Percentiles rank a stretch among this genome's conserved stretches.
These are phyloP conservation scores for Thunnus albacares DNA, from an alignment of 2,797 vertebrate genomes.

Conservation along the genomic window DNA sequence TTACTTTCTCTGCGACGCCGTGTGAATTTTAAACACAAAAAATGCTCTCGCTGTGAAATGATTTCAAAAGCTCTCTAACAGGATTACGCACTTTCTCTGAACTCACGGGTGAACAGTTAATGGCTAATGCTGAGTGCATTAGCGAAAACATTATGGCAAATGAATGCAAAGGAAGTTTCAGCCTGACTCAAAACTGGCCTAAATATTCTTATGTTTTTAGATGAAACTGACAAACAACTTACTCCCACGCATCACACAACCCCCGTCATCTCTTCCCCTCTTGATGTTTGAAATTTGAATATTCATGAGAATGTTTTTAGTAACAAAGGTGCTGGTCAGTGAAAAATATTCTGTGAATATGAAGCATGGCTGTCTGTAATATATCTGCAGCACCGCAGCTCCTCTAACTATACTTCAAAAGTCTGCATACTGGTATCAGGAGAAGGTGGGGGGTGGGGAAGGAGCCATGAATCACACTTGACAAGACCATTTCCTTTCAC, in stretches of 20 bases:
- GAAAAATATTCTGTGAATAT: slow-evolving; percentile 12
- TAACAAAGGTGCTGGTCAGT: slow-evolving; percentile 34
- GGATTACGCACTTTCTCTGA: slow-evolving; percentile 58
- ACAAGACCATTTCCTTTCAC: slow-evolving; percentile 73
- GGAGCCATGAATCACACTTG: slow-evolving; percentile 68
- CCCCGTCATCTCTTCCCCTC: background rate
- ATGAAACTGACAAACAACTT: slow-evolving; percentile 25
- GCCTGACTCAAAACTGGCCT: slow-evolving; percentile 2
- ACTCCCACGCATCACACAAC: background rate
- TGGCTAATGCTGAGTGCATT: slow-evolving; percentile 37
- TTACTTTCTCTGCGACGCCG: slow-evolving; percentile 1
- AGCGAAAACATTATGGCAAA: slow-evolving; percentile 23
- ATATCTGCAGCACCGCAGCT: slow-evolving; percentile 32
- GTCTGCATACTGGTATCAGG: slow-evolving; percentile 38
- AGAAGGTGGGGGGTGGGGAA: background rate
- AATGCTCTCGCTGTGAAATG: slow-evolving; percentile 36
- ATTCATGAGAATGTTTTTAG: slow-evolving; percentile 13
- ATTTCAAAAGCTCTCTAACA: slow-evolving; percentile 43
- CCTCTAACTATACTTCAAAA: slow-evolving; percentile 43
- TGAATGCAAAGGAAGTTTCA: slow-evolving; percentile 20
- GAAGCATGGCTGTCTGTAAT: slow-evolving; percentile 37
- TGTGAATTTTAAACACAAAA: slow-evolving; percentile 53
- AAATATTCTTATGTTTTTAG: slow-evolving; percentile 12
- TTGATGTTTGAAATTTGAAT: slow-evolving; percentile 13
- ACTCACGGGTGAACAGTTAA: slow-evolving; percentile 44